Evolutionary conservation across 1,140 invertebrate species (phyloP).

Genomic region (Gryllus bimaculatus): DNA sequence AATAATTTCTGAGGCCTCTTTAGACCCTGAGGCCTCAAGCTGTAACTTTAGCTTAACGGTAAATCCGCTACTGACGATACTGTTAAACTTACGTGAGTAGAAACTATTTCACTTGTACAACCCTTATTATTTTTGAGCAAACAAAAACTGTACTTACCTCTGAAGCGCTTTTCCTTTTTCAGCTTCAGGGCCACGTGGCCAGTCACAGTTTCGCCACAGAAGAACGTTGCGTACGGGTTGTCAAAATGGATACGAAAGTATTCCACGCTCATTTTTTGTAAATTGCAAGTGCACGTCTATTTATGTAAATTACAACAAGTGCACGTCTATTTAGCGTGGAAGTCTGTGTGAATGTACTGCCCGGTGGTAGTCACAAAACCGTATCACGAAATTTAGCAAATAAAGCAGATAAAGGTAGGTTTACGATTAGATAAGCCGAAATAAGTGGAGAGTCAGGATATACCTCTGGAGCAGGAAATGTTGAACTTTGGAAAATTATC

Average conservation of each 20-base stretch:
- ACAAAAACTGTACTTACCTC: background rate
- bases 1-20: too few species aligned
- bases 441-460: too few species aligned
- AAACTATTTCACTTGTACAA: background rate
- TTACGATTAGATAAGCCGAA: background rate
- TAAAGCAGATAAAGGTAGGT: background rate
- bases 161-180: background rate
- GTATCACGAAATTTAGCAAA: background rate
- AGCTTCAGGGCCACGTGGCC: background rate
- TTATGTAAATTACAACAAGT: background rate
- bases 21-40: too few species aligned
- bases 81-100: background rate
- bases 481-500: too few species aligned
- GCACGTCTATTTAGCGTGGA: background rate
- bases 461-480: too few species aligned
- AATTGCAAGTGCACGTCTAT: background rate
- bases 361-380: background rate
- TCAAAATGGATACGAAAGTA: background rate
- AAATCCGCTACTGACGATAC: too few species aligned
- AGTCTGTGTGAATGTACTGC: background rate
- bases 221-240: background rate
- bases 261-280: background rate
- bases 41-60: background rate
- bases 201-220: background rate
- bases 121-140: background rate